These are phyloP conservation scores for Nylanderia fulva DNA, from an alignment of 1,140 invertebrate species.

Conservation along the genomic window DNA sequence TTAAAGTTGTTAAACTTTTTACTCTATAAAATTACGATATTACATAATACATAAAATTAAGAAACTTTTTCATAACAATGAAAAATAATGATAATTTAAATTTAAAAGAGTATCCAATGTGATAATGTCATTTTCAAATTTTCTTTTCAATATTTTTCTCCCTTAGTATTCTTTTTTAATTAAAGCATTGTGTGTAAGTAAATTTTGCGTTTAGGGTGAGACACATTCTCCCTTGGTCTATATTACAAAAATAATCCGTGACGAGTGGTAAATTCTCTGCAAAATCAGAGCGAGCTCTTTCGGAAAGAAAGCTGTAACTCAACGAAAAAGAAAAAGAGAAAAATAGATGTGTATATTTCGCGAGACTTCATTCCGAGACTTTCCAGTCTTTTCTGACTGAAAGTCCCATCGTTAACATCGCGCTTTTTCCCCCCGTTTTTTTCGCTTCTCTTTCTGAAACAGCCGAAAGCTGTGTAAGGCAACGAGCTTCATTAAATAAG, in stretches of 20 bases:
- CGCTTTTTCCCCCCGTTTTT: not conserved
- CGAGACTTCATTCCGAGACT: not conserved
- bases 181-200: not conserved
- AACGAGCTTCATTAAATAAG: slow-evolving; percentile 51
- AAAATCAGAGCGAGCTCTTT: not conserved
- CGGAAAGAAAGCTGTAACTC: not conserved
- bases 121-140: not conserved
- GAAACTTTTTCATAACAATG: not conserved
- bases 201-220: not conserved
- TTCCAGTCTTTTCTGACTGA: slow-evolving; percentile 11
- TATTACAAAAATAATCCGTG: not conserved
- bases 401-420: slow-evolving; percentile 24
- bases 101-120: not conserved
- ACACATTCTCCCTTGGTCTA: not conserved
- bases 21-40: not conserved
- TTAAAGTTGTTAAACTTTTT: not conserved
- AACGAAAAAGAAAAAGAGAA: too few relatives aligned
- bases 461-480: not conserved
- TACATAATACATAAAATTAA: not conserved
- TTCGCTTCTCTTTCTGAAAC: not conserved
- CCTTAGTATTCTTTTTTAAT: not conserved
- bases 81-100: not conserved
- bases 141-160: not conserved
- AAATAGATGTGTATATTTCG: too few relatives aligned
- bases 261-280: slow-evolving; percentile 8